These are phyloP conservation scores for Dipus sagitta DNA, from an alignment of 2,797 vertebrate species.

Conservation along the genomic window DNA sequence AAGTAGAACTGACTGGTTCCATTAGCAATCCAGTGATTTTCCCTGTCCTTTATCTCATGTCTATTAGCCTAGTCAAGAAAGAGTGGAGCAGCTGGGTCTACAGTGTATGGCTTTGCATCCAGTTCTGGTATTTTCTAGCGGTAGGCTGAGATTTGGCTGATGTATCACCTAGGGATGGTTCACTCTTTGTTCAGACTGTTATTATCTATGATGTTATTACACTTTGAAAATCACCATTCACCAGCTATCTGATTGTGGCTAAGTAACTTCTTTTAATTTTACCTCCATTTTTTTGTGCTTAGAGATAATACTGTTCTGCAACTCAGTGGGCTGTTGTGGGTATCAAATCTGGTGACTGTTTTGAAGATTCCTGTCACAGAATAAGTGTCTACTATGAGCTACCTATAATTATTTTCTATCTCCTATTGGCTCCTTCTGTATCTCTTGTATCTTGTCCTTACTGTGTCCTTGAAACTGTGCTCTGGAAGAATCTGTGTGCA, in stretches of 20 bases:
- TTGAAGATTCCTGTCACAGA: background rate
- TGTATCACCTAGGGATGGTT: too few species aligned
- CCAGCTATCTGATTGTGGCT: background rate
- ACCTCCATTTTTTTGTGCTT: background rate
- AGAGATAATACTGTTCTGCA: background rate
- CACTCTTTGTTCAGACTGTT: background rate
- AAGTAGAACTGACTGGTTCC: too few species aligned
- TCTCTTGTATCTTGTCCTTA: background rate
- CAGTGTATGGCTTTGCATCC: too few species aligned
- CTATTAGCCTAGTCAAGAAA: too few species aligned
- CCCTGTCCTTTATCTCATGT: too few species aligned
- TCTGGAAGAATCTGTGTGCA: background rate
- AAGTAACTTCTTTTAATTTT: background rate
- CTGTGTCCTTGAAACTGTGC: slow-evolving; percentile 1
- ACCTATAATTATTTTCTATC: background rate
- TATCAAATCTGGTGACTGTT: background rate
- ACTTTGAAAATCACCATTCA: background rate
- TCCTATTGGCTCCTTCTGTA: background rate
- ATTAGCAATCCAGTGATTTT: too few species aligned
- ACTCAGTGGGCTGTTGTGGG: background rate
- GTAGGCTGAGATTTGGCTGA: too few species aligned
- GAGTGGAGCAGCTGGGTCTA: too few species aligned
- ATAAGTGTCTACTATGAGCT: background rate
- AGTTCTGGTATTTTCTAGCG: too few species aligned
- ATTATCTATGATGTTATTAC: background rate